These are phyloP conservation scores for Orussus abietinus DNA, from an alignment of 1,140 invertebrate species.

Conservation along the genomic window DNA sequence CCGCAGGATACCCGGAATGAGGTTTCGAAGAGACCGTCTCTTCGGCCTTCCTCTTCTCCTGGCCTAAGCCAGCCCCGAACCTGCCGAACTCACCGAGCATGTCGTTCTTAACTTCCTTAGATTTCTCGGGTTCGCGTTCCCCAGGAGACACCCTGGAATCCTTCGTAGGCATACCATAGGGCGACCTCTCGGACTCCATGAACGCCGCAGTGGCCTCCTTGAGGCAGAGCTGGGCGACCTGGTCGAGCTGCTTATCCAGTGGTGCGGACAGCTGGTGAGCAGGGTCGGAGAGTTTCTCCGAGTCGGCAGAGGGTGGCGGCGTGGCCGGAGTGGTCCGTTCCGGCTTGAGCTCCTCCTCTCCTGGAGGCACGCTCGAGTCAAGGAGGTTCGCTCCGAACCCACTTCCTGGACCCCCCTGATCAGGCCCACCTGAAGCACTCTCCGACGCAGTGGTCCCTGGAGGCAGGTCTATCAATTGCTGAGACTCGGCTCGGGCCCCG, in stretches of 20 bases:
- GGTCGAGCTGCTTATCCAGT: background rate
- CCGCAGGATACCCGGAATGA: no score
- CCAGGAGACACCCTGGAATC: no score
- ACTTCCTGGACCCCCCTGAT: constrained; percentile 17
- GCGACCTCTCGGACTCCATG: constrained; percentile 43
- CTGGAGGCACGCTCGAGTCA: constrained; percentile 24
- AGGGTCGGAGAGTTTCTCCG: constrained; percentile 28
- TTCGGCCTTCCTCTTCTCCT: no score
- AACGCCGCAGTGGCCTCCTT: constrained; percentile 53
- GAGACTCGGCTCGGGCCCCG: no score
- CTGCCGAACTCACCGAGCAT: no score
- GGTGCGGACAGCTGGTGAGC: background rate
- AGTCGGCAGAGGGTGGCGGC: constrained; percentile 45
- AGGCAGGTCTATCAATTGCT: constrained; percentile 16
- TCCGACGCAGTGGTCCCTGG: background rate
- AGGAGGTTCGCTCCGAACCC: constrained; percentile 21
- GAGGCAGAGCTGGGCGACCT: no score
- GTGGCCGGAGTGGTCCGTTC: constrained; percentile 44
- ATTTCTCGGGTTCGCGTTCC: no score
- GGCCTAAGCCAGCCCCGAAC: no score
- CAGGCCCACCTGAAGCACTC: constrained; percentile 12
- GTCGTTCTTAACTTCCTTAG: no score
- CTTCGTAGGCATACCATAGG: no score
- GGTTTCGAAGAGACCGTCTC: no score
- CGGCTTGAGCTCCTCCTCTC: constrained; percentile 26